These are phyloP conservation scores for Pectinophora gossypiella DNA, from an alignment of 1,140 invertebrate genomes.

Conservation along the genomic window DNA sequence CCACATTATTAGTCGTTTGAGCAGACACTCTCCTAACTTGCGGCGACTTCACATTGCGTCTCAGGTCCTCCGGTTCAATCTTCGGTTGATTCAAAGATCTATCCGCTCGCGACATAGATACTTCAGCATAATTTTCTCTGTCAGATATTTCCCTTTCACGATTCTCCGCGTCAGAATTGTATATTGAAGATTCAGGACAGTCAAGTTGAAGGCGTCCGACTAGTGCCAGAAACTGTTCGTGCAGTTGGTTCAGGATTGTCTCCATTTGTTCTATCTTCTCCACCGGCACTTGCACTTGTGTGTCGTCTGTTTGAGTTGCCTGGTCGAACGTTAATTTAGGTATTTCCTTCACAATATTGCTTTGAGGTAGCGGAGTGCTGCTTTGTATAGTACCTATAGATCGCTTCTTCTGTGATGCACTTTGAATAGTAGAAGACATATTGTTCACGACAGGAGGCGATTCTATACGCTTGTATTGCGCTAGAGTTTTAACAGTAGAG, in stretches of 20 bases:
- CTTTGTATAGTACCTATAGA: conserved; percentile 12
- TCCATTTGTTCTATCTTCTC: conserved; percentile 32
- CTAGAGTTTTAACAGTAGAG: background rate
- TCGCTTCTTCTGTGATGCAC: conserved; percentile 11
- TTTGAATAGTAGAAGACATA: no score
- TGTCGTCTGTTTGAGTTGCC: conserved; percentile 35
- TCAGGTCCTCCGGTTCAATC: background rate
- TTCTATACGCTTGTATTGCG: background rate
- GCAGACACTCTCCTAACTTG: conserved; percentile 41
- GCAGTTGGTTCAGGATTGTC: conserved; percentile 25
- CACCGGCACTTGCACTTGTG: conserved; percentile 4
- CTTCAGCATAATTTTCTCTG: conserved; percentile 11
- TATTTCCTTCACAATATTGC: background rate
- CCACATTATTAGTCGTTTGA: conserved; percentile 37
- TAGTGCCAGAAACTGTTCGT: conserved; percentile 21
- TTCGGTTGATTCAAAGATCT: background rate
- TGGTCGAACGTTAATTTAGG: conserved; percentile 25
- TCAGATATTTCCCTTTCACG: background rate
- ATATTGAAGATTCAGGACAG: background rate
- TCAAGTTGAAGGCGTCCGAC: conserved; percentile 4
- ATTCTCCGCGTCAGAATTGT: background rate
- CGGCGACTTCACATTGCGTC: conserved; percentile 14
- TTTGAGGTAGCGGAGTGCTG: conserved; percentile 29
- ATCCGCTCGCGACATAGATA: background rate
- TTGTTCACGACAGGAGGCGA: background rate